Conservation (phyloP, 2,113 vertebrate species). For the Gobiocypris rarus region DNA sequence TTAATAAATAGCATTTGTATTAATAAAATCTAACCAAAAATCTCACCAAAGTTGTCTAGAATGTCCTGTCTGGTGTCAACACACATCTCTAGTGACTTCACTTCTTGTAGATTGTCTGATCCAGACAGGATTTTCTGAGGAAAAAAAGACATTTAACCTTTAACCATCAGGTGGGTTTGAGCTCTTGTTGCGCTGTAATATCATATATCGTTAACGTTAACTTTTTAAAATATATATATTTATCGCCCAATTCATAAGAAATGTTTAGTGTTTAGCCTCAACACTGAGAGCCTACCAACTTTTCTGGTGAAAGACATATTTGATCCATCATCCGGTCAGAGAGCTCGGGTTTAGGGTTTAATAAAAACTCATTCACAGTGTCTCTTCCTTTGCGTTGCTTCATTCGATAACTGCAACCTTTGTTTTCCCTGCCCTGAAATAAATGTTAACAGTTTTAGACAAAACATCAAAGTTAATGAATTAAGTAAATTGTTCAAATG, state of each 20-base stretch:
- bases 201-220: too few species aligned
- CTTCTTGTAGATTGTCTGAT: constrained; percentile 76
- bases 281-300: constrained; percentile 73
- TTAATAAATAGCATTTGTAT: too few species aligned
- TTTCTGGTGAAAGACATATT: constrained; percentile 79
- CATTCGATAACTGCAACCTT: neutral
- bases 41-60: constrained; percentile 91
- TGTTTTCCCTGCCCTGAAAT: neutral
- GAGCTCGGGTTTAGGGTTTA: constrained; percentile 77
- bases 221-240: too few species aligned
- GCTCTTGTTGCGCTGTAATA: too few species aligned
- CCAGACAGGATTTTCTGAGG: constrained; percentile 82
- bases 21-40: constrained; percentile 35
- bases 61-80: constrained; percentile 84
- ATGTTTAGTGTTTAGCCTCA: neutral
- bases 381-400: constrained; percentile 10
- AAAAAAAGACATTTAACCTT: neutral
- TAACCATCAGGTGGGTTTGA: neutral
- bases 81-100: constrained; percentile 81
- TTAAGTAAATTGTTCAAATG: neutral
- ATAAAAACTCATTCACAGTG: constrained; percentile 76
- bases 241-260: too few species aligned
- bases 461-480: neutral
- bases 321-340: constrained; percentile 65
- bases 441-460: neutral